These are phyloP conservation scores for Callipepla squamata DNA, from an alignment of 2,113 vertebrate genomes.

Conservation along the genomic window DNA sequence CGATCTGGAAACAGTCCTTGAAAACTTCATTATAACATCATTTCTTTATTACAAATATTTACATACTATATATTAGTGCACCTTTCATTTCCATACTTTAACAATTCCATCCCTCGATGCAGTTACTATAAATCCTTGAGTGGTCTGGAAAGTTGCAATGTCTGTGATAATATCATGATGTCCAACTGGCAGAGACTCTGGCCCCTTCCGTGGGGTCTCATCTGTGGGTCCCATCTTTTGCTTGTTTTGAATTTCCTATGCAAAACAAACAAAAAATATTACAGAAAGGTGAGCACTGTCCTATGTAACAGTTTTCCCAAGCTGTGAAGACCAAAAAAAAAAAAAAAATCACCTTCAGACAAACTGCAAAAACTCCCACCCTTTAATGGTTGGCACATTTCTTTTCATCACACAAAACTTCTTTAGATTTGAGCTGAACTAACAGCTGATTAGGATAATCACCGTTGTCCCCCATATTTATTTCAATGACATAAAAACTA, in stretches of 20 bases:
- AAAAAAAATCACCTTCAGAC: not conserved
- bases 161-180: constrained; percentile 98
- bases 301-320: not conserved
- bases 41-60: constrained; percentile 75
- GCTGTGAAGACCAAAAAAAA: not conserved
- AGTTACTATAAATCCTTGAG: constrained; percentile 97
- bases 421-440: not conserved
- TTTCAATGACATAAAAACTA: not conserved
- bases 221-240: constrained; percentile 91
- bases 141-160: constrained; percentile 96
- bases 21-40: constrained; percentile 43
- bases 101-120: constrained; percentile 96
- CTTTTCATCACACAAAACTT: not conserved
- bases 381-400: not conserved
- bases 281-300: not conserved
- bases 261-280: not conserved
- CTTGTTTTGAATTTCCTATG: constrained; percentile 96
- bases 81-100: constrained; percentile 94
- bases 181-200: constrained; percentile 91
- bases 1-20: constrained; percentile 60
- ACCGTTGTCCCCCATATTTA: rapidly evolving
- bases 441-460: not conserved
- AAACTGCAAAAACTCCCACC: not conserved
- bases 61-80: constrained; percentile 46
- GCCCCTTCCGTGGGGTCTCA: constrained; percentile 90